A percentile compares a stretch with the other conserved stretches of the same genome.
phyloP scores from a whole-genome alignment of 2,113 vertebrate genomes.

The Zapus hudsonius region DNA sequence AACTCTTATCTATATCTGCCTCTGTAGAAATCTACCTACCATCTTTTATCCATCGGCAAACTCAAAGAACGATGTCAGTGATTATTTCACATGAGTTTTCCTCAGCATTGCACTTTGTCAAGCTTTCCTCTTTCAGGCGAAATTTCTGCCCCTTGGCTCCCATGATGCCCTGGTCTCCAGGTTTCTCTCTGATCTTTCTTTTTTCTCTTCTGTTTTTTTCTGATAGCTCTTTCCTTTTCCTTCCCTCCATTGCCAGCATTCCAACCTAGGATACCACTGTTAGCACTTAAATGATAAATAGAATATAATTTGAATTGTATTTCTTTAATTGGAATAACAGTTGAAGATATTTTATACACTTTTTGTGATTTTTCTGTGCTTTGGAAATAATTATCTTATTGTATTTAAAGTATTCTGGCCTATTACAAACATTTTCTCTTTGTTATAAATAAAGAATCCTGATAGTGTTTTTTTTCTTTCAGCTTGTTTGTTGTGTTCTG shows the following conservation, averaged over 20 bases:
- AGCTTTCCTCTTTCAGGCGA: neutral
- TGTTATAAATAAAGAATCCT: neutral
- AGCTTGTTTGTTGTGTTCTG: neutral
- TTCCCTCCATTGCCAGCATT: no score
- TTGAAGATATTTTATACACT: neutral
- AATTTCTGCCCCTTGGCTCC: neutral
- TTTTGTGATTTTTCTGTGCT: neutral
- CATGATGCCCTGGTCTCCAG: neutral
- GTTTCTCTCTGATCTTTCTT: neutral
- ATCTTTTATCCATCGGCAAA: neutral
- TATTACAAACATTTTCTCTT: neutral
- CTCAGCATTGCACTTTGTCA: neutral
- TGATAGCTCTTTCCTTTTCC: neutral
- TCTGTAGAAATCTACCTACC: no score
- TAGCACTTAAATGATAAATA: neutral
- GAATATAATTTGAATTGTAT: neutral
- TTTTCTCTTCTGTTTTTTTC: neutral
- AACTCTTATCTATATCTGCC: neutral
- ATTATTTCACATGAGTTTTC: neutral
- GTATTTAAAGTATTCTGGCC: neutral
- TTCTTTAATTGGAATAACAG: neutral
- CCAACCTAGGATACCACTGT: neutral
- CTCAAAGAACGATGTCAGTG: neutral
- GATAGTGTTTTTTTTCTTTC: neutral
- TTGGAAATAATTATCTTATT: slow-evolving; percentile 1